Evolutionary conservation across 2,888 invertebrate species (phyloP).

Genomic region (Strigamia transsilvanica): DNA sequence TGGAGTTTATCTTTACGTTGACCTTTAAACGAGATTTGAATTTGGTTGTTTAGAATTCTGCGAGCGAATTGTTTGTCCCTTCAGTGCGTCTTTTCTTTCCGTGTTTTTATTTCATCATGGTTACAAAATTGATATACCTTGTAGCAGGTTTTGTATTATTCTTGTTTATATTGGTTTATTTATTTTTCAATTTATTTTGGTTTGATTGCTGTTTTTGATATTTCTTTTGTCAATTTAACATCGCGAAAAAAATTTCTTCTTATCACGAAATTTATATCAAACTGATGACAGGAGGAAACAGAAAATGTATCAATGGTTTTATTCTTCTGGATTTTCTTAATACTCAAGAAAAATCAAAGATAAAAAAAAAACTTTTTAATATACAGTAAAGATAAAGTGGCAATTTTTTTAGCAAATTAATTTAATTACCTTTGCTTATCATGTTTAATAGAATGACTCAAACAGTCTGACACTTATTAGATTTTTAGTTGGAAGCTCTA

Average conservation of each 20-base stretch:
- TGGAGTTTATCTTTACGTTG: neutral
- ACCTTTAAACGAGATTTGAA: neutral
- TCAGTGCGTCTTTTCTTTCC: too few species aligned
- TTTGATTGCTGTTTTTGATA: neutral
- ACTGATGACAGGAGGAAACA: neutral
- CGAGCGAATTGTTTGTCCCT: neutral
- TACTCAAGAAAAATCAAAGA: neutral
- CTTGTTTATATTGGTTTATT: neutral
- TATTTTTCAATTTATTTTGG: neutral
- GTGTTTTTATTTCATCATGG: too few species aligned
- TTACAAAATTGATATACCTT: too few species aligned
- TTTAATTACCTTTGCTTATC: conserved; percentile 12
- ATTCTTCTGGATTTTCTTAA: neutral
- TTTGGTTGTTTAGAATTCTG: neutral
- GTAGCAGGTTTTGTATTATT: too few species aligned
- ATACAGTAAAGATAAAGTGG: neutral
- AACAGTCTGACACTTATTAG: conserved; percentile 23
- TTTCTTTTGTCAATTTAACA: neutral
- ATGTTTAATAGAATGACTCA: neutral
- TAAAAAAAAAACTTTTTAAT: neutral
- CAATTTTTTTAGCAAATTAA: neutral
- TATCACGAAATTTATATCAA: neutral
- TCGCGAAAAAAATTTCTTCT: neutral
- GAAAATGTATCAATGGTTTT: neutral
- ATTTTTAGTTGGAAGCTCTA: neutral